phyloP scores from a whole-genome alignment of 2,113 vertebrate species.

The Tragelaphus scriptus region DNA sequence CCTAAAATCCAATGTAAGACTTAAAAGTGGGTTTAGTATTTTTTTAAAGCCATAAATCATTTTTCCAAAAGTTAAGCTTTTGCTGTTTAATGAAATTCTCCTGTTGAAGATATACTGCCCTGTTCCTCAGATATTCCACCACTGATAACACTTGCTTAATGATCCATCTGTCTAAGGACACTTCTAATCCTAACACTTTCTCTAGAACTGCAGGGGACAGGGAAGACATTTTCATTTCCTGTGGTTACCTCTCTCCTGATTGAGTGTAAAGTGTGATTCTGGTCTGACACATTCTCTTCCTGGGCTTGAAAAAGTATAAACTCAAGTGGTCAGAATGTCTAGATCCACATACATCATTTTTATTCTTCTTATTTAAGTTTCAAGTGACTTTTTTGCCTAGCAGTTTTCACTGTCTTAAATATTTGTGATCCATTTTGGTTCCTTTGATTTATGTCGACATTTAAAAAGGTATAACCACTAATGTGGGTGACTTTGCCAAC shows the following conservation, averaged over 20 bases:
- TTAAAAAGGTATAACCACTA: neutral
- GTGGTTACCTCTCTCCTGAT: neutral
- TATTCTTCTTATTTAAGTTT: neutral
- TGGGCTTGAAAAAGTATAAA: slow-evolving; percentile 3
- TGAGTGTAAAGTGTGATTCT: slow-evolving; percentile 11
- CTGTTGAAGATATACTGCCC: neutral
- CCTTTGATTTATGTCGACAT: neutral
- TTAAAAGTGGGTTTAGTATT: slow-evolving; percentile 29
- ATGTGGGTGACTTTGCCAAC: neutral
- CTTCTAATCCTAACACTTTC: neutral
- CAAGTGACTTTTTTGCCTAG: neutral
- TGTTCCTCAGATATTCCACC: neutral
- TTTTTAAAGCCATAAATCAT: slow-evolving; percentile 10
- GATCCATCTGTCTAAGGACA: neutral
- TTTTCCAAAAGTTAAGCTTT: slow-evolving; percentile 36
- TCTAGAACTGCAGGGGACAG: neutral
- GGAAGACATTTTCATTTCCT: slow-evolving; percentile 28
- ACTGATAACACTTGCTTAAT: slow-evolving; percentile 1
- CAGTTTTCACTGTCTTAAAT: slow-evolving; percentile 16
- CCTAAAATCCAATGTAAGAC: neutral
- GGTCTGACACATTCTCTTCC: neutral
- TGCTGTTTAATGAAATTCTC: slow-evolving; percentile 29
- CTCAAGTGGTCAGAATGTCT: neutral
- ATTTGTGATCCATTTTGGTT: neutral
- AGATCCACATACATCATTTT: neutral